A percentile compares a stretch with the other conserved stretches of the same genome.
Conservation (phyloP, 2,888 invertebrate genomes). For the Euproctis similis region DNA sequence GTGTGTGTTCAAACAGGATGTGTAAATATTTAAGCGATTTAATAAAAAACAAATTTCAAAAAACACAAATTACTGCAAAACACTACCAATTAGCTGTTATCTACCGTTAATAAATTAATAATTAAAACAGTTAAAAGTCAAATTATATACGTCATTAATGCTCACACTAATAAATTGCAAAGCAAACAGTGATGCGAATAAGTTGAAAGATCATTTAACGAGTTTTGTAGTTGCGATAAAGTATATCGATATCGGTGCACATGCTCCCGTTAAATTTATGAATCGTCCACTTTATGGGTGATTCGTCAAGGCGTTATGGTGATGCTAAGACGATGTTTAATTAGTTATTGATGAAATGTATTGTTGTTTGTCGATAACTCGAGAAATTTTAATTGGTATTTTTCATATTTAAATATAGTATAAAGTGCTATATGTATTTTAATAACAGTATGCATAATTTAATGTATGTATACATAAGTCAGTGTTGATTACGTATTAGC, state of each 20-base stretch:
- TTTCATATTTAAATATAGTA: no score
- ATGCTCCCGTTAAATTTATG: constrained; percentile 46
- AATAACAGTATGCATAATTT: no score
- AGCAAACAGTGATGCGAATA: constrained; percentile 36
- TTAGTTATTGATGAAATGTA: constrained; percentile 29
- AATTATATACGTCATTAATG: constrained; percentile 46
- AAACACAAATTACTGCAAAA: constrained; percentile 18
- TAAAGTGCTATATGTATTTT: no score
- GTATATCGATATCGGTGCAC: constrained; percentile 29
- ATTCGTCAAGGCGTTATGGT: constrained; percentile 30
- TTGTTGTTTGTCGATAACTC: constrained; percentile 17
- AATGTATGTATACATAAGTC: no score
- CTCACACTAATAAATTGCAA: constrained; percentile 44
- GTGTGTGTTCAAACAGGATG: constrained; percentile 24
- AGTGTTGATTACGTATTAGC: no score
- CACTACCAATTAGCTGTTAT: constrained; percentile 38
- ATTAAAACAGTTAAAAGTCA: constrained; percentile 48
- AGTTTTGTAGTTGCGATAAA: constrained; percentile 20
- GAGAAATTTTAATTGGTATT: constrained; percentile 20
- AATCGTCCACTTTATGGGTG: constrained; percentile 35
- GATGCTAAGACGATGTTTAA: constrained; percentile 29
- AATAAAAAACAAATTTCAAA: constrained; percentile 13
- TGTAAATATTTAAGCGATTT: constrained; percentile 10
- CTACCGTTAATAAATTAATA: constrained; percentile 43
- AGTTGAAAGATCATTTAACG: constrained; percentile 13